Conservation (phyloP, 2,888 invertebrate species). For the Acronicta leporina region DNA sequence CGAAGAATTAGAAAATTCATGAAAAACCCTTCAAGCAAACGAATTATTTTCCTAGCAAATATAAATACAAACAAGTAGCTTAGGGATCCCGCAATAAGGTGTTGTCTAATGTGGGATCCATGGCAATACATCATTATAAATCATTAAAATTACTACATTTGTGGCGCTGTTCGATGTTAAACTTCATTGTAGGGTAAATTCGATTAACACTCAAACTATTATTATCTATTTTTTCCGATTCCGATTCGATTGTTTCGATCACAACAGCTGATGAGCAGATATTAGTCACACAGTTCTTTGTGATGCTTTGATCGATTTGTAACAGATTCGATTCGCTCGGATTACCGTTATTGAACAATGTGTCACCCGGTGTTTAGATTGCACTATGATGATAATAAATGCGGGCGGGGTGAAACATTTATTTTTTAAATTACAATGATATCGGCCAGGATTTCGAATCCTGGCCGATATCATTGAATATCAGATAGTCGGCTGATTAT, state of each 20-base stretch:
- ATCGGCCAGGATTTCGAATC: too few relatives aligned
- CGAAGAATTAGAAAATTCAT: too few relatives aligned
- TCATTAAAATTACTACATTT: too few relatives aligned
- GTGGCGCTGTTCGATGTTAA: background rate
- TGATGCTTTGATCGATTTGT: slow-evolving; percentile 57
- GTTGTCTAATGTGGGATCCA: too few relatives aligned
- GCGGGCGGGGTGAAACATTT: slow-evolving; percentile 4
- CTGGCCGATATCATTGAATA: too few relatives aligned
- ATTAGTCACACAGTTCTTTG: slow-evolving; percentile 56
- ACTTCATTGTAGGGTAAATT: background rate
- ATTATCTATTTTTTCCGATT: background rate
- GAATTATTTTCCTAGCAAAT: too few relatives aligned
- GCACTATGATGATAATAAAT: slow-evolving; percentile 27
- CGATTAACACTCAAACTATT: background rate
- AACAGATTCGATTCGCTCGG: slow-evolving; percentile 54
- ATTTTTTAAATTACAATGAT: too few relatives aligned
- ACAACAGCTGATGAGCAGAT: slow-evolving; percentile 47
- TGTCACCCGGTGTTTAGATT: slow-evolving; percentile 38
- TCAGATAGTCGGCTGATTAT: too few relatives aligned
- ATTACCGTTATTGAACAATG: slow-evolving; percentile 53
- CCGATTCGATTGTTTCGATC: slow-evolving; percentile 36
- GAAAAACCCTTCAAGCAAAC: too few relatives aligned
- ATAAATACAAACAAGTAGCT: too few relatives aligned
- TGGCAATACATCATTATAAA: too few relatives aligned
- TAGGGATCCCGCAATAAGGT: too few relatives aligned